Percentiles rank a stretch among this genome's conserved stretches.
phyloP scores from a whole-genome alignment of 2,888 invertebrate genomes.

The Yponomeuta evonymella region DNA sequence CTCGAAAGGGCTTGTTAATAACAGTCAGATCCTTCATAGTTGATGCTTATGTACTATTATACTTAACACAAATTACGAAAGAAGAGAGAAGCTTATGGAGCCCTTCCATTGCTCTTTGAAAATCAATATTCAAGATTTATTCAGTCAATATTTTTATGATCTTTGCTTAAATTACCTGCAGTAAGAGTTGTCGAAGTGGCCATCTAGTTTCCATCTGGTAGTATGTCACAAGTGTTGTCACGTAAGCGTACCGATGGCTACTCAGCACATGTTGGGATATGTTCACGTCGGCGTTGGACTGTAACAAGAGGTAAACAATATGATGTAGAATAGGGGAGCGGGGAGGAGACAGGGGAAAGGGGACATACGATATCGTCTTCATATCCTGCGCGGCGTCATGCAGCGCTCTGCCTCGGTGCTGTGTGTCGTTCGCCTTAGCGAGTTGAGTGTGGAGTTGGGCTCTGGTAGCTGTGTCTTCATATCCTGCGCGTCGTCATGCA shows the following conservation, averaged over 20 bases:
- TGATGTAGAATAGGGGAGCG: not conserved
- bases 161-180: conserved; percentile 59
- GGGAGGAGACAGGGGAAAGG: too few relatives aligned
- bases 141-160: too few relatives aligned
- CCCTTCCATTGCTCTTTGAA: too few relatives aligned
- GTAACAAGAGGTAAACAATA: conserved; percentile 32
- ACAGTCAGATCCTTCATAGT: too few relatives aligned
- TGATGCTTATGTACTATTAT: too few relatives aligned
- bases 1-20: too few relatives aligned
- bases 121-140: too few relatives aligned
- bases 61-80: not conserved
- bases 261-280: conserved; percentile 90
- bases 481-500: conserved; percentile 94
- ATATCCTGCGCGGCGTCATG: conserved; percentile 95
- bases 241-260: conserved; percentile 88
- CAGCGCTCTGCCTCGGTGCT: conserved; percentile 96
- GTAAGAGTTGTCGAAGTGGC: conserved; percentile 87
- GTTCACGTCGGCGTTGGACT: conserved; percentile 95
- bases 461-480: conserved; percentile 86
- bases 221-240: conserved; percentile 91
- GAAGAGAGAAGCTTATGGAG: too few relatives aligned
- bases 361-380: too few relatives aligned
- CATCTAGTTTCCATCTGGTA: conserved; percentile 97
- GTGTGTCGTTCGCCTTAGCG: conserved; percentile 95
- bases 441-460: conserved; percentile 83